Conservation (phyloP, 2,797 vertebrate species). For the Danio tinwini region DNA sequence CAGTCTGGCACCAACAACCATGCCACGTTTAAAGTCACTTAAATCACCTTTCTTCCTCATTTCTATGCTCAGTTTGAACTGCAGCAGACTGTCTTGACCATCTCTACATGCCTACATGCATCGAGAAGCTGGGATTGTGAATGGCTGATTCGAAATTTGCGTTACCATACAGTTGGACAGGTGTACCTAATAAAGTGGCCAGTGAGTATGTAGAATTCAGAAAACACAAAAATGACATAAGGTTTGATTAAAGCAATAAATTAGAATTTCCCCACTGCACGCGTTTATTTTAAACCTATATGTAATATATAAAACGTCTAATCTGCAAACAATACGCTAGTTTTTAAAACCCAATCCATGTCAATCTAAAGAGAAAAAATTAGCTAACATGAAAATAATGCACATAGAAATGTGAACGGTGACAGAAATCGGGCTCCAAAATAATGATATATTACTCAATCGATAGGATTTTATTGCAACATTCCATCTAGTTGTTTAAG, state of each 20-base stretch:
- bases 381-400: conserved; percentile 8
- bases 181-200: too few relatives aligned
- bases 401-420: conserved; percentile 16
- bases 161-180: too few relatives aligned
- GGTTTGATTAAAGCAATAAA: not conserved
- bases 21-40: too few relatives aligned
- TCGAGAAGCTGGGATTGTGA: too few relatives aligned
- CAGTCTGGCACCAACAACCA: too few relatives aligned
- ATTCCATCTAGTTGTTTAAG: conserved; percentile 11
- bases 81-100: too few relatives aligned
- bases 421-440: conserved; percentile 1
- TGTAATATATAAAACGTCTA: not conserved
- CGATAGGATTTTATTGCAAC: conserved; percentile 23
- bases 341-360: conserved; percentile 1
- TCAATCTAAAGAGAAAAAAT: not conserved
- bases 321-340: not conserved
- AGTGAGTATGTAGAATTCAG: too few relatives aligned
- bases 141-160: too few relatives aligned
- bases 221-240: not conserved
- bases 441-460: conserved; percentile 14
- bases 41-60: too few relatives aligned
- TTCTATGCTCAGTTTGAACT: too few relatives aligned
- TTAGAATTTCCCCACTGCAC: too few relatives aligned
- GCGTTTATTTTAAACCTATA: not conserved
- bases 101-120: too few relatives aligned